Percentiles rank a stretch among this genome's conserved stretches.
phyloP scores from a whole-genome alignment of 2,113 vertebrate species.

The Irena cyanogastra region DNA sequence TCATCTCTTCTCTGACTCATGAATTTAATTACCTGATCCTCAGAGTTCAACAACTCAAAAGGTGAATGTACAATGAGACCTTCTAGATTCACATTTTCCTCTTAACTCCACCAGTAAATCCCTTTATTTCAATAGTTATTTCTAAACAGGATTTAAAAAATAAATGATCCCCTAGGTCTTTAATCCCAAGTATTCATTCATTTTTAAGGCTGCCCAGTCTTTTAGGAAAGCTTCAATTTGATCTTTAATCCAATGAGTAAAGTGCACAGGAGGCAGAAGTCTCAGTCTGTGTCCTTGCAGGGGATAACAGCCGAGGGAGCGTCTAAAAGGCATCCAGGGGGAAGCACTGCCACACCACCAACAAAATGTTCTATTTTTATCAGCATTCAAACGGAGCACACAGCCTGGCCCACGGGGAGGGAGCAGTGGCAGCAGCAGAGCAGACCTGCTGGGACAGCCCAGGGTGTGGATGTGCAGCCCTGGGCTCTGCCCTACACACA shows the following conservation, averaged over 20 bases:
- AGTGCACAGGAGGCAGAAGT: neutral
- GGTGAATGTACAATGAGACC: neutral
- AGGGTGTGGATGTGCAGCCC: fast-evolving
- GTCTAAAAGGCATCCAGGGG: neutral
- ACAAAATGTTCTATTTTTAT: neutral
- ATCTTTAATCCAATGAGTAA: conserved; percentile 24
- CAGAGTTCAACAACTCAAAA: neutral
- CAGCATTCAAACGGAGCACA: neutral
- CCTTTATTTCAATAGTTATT: conserved; percentile 1
- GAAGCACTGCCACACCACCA: neutral
- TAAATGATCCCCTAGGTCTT: neutral
- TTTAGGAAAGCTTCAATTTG: neutral
- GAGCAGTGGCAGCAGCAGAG: neutral
- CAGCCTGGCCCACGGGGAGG: neutral
- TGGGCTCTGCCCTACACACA: neutral
- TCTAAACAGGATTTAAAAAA: conserved; percentile 9
- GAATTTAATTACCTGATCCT: neutral
- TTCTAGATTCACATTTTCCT: neutral
- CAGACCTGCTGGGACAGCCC: neutral
- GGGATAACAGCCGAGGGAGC: neutral
- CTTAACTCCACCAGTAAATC: neutral
- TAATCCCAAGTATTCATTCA: neutral
- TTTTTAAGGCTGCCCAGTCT: neutral
- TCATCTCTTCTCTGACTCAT: neutral
- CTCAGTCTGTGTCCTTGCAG: neutral